Base-by-base conservation (phyloP, 1,140 invertebrate genomes). In the Tetraneura akinire region DNA sequence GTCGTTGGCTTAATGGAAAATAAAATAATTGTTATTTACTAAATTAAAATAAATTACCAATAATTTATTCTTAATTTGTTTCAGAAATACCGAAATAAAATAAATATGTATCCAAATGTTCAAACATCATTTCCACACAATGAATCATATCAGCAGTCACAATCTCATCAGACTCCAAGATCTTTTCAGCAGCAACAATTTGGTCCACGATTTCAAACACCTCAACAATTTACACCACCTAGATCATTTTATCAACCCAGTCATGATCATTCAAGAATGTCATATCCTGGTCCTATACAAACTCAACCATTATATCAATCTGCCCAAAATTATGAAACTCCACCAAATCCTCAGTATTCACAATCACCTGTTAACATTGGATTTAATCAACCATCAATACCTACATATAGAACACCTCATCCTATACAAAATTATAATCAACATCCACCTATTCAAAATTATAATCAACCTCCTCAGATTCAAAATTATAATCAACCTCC, bases 131-230 rank as follows among this genome's bases (percentile, higher is more conserved):
- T 26, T 11, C 8, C 14, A n/a, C 37, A 10, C 47, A 55, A 23
- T 45, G 49, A 16, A 5, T 37, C 74, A 0, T 62, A 78, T 60
- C 74, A 62, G 55, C 49, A 37, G 57, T 37, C 47, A 57, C 29
- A 42, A 18, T 42, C 70, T 42, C 11, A 74, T 53, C 70, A 32
- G 6, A 60, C 53, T 16, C 53, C 29, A 26, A 78, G 55, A 45
- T 9, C 74, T 62, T 78, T 62, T 45, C 74, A 78, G 0, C 74
- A 55, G 23, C 74, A 78, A 68, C 74, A 60, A n/a, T 78, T 78
- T 78, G 55, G 55, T 60, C 53, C 74, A 60, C 5, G 74, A 78
- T 78, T 78, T 62, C 74, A 78, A 29, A 21, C 37, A 60, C 55
- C 74, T 60, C 0, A 60, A 78, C 53, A 62, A 13, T 78, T 45